Conservation (phyloP, 2,797 vertebrate species). For the Oceanodroma leucorhoa region DNA sequence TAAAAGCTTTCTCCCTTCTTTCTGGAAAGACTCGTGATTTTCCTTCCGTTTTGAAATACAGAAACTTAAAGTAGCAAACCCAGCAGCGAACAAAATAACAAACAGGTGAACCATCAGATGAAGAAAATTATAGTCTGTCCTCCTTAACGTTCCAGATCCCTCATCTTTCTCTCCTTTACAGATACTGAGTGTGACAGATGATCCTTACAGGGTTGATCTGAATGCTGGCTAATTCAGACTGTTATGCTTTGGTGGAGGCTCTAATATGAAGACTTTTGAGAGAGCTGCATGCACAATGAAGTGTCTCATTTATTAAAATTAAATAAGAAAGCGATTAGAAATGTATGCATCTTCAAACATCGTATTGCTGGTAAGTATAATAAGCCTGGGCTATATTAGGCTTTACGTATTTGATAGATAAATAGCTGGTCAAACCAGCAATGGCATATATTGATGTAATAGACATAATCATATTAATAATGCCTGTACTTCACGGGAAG, state of each 20-base stretch:
- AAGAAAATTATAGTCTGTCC: neutral
- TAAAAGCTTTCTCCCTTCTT: neutral
- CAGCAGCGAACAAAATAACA: neutral
- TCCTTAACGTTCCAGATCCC: neutral
- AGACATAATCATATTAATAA: neutral
- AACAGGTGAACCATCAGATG: neutral
- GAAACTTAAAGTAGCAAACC: neutral
- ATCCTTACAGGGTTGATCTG: neutral
- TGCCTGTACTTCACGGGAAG: neutral
- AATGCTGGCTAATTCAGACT: neutral
- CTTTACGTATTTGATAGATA: neutral
- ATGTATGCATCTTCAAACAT: neutral
- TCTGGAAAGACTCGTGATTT: neutral
- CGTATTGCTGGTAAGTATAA: neutral
- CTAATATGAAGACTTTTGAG: neutral
- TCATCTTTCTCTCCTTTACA: neutral
- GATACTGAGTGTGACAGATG: neutral
- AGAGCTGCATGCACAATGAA: neutral
- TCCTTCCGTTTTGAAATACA: neutral
- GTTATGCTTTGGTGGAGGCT: neutral
- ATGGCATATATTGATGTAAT: neutral
- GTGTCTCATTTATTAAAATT: neutral
- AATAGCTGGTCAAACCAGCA: neutral
- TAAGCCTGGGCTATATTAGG: neutral
- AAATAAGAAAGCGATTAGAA: neutral